These are phyloP conservation scores for Clarias magur DNA, from an alignment of 2,113 vertebrate genomes.

Conservation along the genomic window DNA sequence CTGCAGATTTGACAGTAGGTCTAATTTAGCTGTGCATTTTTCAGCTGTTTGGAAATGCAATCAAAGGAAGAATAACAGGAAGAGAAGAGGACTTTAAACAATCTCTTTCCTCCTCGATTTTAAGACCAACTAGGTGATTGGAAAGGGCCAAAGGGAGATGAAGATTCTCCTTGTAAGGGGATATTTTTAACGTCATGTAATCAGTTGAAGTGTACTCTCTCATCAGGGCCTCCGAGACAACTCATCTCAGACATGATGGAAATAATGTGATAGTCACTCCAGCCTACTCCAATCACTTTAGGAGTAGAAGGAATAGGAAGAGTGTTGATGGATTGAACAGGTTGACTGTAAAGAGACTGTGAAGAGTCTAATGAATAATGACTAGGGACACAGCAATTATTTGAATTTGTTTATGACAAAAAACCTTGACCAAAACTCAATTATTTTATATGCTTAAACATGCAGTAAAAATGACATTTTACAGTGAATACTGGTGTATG, in stretches of 20 bases:
- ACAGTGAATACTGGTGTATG: neutral
- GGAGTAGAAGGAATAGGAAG: slow-evolving; percentile 1
- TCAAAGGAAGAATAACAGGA: neutral
- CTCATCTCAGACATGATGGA: neutral
- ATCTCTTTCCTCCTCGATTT: neutral
- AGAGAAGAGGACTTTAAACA: neutral
- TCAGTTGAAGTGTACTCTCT: slow-evolving; percentile 51
- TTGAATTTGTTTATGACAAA: neutral
- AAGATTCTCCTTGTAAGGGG: slow-evolving; percentile 21
- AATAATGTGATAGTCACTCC: slow-evolving; percentile 36
- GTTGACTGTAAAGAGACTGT: neutral
- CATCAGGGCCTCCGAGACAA: slow-evolving; percentile 62
- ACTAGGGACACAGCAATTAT: neutral
- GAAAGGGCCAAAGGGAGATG: slow-evolving; percentile 7
- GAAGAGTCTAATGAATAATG: neutral
- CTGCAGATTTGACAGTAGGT: neutral
- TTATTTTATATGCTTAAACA: neutral
- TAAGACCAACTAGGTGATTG: neutral
- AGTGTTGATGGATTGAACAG: slow-evolving; percentile 17
- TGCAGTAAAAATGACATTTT: neutral
- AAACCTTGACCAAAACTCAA: too few relatives aligned
- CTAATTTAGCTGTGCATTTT: slow-evolving; percentile 13
- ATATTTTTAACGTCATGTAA: slow-evolving; percentile 66
- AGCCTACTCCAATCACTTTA: slow-evolving; percentile 28
- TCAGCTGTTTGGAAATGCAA: slow-evolving; percentile 20